These are phyloP conservation scores for Acanthochromis polyacanthus DNA, from an alignment of 2,113 vertebrate genomes.

Conservation along the genomic window DNA sequence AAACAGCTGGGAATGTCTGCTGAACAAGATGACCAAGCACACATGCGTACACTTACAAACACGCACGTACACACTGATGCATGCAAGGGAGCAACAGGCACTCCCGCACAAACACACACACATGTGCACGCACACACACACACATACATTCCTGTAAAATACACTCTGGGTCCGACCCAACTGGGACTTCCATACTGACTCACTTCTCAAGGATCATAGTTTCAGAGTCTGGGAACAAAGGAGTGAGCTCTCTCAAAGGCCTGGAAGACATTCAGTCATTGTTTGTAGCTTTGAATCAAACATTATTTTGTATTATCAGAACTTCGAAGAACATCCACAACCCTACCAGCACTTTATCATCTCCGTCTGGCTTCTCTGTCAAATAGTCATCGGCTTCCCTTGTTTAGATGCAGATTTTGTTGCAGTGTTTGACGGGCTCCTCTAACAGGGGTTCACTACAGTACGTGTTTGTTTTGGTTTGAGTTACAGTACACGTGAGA, in stretches of 20 bases:
- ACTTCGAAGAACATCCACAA: not conserved
- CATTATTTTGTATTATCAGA: not conserved
- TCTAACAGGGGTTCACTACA: not conserved
- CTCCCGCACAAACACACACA: constrained; percentile 24
- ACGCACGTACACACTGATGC: constrained; percentile 35
- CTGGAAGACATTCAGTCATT: too few species aligned
- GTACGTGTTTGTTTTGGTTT: not conserved
- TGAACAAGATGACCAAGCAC: constrained; percentile 57
- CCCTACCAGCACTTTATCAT: not conserved
- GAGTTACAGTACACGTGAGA: not conserved
- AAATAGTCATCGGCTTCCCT: too few species aligned
- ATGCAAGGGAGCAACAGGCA: constrained; percentile 31
- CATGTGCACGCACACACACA: constrained; percentile 31
- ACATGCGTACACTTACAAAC: constrained; percentile 32
- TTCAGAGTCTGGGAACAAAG: constrained; percentile 23
- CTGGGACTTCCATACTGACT: constrained; percentile 45
- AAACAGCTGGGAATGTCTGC: constrained; percentile 75
- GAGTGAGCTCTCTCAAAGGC: constrained; percentile 5
- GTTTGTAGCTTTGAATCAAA: not conserved
- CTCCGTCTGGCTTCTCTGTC: too few species aligned
- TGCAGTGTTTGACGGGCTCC: not conserved
- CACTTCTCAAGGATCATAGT: constrained; percentile 45
- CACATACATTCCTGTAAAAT: constrained; percentile 50
- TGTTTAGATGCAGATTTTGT: not conserved
- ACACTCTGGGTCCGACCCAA: constrained; percentile 51